A percentile compares a stretch with the other conserved stretches of the same genome.
These are phyloP conservation scores for Onthophagus taurus DNA, from an alignment of 1,140 invertebrate genomes.

Conservation along the genomic window DNA sequence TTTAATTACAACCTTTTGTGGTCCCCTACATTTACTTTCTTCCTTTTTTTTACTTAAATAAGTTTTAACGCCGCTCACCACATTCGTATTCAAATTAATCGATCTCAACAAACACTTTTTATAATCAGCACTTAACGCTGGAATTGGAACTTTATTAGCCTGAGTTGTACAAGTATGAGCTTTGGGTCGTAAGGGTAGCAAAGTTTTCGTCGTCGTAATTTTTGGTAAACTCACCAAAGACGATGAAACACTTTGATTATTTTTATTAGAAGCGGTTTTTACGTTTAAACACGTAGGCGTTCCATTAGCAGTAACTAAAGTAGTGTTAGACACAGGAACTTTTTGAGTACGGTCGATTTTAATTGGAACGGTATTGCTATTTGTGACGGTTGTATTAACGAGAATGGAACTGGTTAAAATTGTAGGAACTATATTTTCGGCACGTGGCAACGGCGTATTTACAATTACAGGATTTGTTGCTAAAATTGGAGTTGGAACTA, in stretches of 20 bases:
- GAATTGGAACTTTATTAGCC: slow-evolving; percentile 62
- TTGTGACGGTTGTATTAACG: slow-evolving; percentile 10
- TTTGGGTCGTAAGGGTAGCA: slow-evolving; percentile 26
- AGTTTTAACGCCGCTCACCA: not conserved
- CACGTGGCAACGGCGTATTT: too few relatives aligned
- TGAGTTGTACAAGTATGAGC: slow-evolving; percentile 50
- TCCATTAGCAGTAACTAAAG: not conserved
- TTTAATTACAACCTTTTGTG: slow-evolving; percentile 3
- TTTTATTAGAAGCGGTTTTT: slow-evolving; percentile 8
- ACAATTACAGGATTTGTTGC: slow-evolving; percentile 18
- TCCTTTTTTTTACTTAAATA: not conserved
- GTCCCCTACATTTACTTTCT: not conserved
- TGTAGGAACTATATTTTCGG: slow-evolving; percentile 5
- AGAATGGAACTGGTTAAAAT: slow-evolving; percentile 17
- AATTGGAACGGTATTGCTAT: too few relatives aligned
- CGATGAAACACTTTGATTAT: not conserved
- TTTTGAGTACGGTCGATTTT: too few relatives aligned
- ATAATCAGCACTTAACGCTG: slow-evolving; percentile 45
- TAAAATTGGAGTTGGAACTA: slow-evolving; percentile 13
- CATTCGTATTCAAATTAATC: not conserved
- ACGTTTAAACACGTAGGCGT: slow-evolving; percentile 1
- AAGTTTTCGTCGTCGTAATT: slow-evolving; percentile 11
- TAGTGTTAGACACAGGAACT: too few relatives aligned
- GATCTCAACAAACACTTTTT: slow-evolving; percentile 16
- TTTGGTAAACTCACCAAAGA: too few relatives aligned